Percentiles rank a stretch among this genome's conserved stretches.
Evolutionary conservation across 1,140 invertebrate genomes (phyloP).

Genomic region (Drosophila pectinifera): DNA sequence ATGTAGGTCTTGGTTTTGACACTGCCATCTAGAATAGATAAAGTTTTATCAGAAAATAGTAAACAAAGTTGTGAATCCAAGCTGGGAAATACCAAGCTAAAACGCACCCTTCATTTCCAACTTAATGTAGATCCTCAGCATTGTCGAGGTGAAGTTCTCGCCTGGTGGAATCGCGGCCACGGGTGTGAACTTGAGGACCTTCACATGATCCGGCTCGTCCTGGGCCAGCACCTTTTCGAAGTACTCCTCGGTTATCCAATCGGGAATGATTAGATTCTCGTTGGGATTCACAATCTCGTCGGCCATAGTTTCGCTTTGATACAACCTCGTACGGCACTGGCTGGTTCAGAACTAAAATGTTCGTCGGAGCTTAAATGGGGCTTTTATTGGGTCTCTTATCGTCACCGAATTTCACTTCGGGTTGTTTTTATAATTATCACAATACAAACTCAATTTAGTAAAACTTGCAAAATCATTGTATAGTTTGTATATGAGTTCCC

Average conservation of each 20-base stretch:
- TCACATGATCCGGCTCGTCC: conserved; percentile 76
- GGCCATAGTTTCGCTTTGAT: conserved; percentile 12
- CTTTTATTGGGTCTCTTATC: conserved; percentile 30
- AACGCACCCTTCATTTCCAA: conserved; percentile 67
- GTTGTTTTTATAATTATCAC: conserved; percentile 1
- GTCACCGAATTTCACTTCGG: neutral
- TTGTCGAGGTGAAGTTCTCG: conserved; percentile 73
- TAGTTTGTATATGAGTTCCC: neutral
- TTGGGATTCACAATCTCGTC: conserved; percentile 71
- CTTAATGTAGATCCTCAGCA: conserved; percentile 68
- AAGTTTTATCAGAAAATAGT: no score
- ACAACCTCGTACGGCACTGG: conserved; percentile 9
- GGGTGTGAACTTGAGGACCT: conserved; percentile 61
- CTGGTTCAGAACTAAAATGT: conserved; percentile 6
- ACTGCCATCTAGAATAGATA: conserved; percentile 33
- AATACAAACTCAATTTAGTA: conserved; percentile 10
- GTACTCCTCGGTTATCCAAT: conserved; percentile 85
- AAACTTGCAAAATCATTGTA: neutral
- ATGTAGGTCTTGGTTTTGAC: conserved; percentile 51
- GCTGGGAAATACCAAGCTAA: no score
- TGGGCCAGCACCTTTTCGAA: conserved; percentile 82
- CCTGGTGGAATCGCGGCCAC: conserved; percentile 70
- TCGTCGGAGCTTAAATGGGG: neutral
- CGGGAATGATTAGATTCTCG: conserved; percentile 69
- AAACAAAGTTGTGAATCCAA: no score